These are phyloP conservation scores for Odontomyia ornata DNA, from an alignment of 2,888 invertebrate species.

Conservation along the genomic window DNA sequence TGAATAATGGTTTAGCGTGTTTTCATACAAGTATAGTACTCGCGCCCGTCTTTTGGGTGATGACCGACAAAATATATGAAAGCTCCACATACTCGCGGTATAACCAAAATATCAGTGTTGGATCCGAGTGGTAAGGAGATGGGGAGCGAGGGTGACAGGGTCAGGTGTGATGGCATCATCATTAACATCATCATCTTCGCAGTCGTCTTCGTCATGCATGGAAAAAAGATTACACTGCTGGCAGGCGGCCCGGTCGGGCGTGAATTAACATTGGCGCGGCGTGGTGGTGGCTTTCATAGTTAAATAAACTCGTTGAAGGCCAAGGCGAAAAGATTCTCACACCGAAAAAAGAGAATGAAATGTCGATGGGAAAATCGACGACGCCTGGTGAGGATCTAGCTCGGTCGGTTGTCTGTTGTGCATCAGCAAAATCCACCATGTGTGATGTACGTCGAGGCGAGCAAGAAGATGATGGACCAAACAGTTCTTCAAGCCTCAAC, in stretches of 20 bases:
- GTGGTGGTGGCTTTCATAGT: neutral
- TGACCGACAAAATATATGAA: too few relatives aligned
- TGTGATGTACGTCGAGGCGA: neutral
- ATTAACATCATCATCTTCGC: too few relatives aligned
- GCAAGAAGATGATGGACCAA: neutral
- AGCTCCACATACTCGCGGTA: neutral
- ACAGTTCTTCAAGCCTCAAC: constrained; percentile 22
- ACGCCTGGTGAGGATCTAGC: neutral
- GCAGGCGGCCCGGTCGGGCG: constrained; percentile 16
- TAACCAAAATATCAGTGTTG: too few relatives aligned
- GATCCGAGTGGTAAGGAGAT: too few relatives aligned
- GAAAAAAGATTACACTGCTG: constrained; percentile 3
- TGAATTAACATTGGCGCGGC: neutral
- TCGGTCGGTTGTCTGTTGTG: constrained; percentile 21
- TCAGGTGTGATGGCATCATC: neutral
- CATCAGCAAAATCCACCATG: neutral
- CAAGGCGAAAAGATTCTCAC: constrained; percentile 42
- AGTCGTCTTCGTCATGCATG: neutral
- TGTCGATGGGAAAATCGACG: neutral
- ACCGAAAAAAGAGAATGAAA: neutral
- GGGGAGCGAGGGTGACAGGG: too few relatives aligned
- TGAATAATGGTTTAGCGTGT: too few relatives aligned
- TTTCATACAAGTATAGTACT: too few relatives aligned
- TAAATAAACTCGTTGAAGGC: constrained; percentile 51
- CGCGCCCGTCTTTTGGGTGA: neutral